phyloP scores from a whole-genome alignment of 2,113 vertebrate genomes.

The Ailurus styani region DNA sequence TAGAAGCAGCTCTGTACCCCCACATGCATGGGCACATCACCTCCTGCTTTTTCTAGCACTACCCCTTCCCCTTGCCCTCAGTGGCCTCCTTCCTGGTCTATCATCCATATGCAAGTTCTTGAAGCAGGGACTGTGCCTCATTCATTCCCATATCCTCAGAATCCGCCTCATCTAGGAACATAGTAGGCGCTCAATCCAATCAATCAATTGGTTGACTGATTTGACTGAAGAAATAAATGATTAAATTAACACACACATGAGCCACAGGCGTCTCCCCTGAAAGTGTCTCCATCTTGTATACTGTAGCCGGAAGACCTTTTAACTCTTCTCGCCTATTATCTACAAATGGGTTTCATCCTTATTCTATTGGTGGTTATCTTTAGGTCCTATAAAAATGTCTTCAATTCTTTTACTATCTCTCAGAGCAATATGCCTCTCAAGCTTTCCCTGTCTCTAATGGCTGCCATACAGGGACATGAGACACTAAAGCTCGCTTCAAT shows the following conservation, averaged over 20 bases:
- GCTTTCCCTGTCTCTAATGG: conserved; percentile 53
- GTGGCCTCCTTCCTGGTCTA: not conserved
- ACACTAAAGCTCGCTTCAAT: conserved; percentile 32
- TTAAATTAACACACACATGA: not conserved
- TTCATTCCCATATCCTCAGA: not conserved
- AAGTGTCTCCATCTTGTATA: not conserved
- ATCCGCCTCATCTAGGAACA: not conserved
- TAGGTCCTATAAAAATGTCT: conserved; percentile 58
- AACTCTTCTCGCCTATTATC: not conserved
- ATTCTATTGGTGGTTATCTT: conserved; percentile 50
- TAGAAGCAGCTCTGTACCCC: not conserved
- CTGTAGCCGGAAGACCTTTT: not conserved
- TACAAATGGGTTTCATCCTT: conserved; percentile 43
- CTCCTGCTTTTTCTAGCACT: not conserved
- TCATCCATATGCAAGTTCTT: not conserved
- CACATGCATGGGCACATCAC: not conserved
- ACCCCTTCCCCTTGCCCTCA: not conserved
- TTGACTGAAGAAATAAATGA: not conserved
- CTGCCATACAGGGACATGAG: conserved; percentile 42
- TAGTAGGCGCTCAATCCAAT: not conserved
- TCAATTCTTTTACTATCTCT: conserved; percentile 50
- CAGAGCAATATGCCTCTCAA: conserved; percentile 41
- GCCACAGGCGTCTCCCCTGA: not conserved
- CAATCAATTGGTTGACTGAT: not conserved
- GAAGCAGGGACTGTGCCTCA: not conserved